Evolutionary conservation across 2,888 invertebrate genomes (phyloP).

Genomic region (Drosophila paranaensis): DNA sequence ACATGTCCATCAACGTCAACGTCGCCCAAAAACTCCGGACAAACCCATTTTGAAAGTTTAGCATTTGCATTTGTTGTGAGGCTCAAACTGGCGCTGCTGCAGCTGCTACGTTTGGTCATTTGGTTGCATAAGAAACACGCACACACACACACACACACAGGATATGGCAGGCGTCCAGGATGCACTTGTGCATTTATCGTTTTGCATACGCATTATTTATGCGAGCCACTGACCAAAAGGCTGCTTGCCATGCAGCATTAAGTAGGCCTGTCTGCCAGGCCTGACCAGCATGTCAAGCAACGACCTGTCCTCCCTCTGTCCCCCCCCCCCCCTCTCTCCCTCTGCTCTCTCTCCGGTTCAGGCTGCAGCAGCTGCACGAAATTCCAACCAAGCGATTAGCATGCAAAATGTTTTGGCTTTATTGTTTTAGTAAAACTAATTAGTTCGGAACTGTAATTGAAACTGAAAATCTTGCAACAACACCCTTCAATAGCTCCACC

Average conservation of each 20-base stretch:
- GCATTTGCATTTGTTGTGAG: slow-evolving; percentile 48
- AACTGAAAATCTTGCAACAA: slow-evolving; percentile 41
- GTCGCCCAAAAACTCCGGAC: slow-evolving; percentile 4
- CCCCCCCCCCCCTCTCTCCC: not conserved
- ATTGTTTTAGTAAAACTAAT: slow-evolving; percentile 76
- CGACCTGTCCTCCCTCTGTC: not conserved
- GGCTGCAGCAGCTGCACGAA: slow-evolving; percentile 60
- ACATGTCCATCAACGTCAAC: slow-evolving; percentile 67
- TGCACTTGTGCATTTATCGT: slow-evolving; percentile 70
- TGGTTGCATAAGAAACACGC: slow-evolving; percentile 28
- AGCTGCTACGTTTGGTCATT: slow-evolving; percentile 48
- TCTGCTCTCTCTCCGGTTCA: not conserved
- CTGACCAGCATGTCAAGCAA: slow-evolving; percentile 29
- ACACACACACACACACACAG: slow-evolving; percentile 8
- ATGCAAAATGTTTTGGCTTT: slow-evolving; percentile 65
- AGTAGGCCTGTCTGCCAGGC: slow-evolving; percentile 43
- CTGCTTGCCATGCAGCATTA: slow-evolving; percentile 51
- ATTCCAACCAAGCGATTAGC: slow-evolving; percentile 60
- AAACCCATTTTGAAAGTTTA: slow-evolving; percentile 22
- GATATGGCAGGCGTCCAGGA: slow-evolving; percentile 27
- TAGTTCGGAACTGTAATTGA: slow-evolving; percentile 72
- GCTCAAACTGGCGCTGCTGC: slow-evolving; percentile 22
- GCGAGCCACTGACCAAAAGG: slow-evolving; percentile 37
- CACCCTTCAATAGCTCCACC: not conserved
- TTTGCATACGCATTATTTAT: slow-evolving; percentile 78